Evolutionary conservation across 2,113 vertebrate genomes (phyloP).

Genomic region (Falco punctatus): DNA sequence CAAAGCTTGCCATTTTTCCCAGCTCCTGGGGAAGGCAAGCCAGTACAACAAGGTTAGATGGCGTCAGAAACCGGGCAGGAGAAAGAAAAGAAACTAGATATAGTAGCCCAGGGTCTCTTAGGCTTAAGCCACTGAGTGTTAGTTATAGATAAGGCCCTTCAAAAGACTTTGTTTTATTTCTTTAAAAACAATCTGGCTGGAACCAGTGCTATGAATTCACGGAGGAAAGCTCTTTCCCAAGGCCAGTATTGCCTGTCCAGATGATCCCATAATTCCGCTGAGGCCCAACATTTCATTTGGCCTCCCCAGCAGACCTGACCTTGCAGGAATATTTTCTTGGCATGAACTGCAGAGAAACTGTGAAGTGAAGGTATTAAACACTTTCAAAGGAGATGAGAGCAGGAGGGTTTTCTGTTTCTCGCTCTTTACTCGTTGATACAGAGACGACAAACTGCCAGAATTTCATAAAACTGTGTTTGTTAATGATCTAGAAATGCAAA

Average conservation of each 20-base stretch:
- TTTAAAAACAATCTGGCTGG: not conserved
- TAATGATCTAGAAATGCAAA: constrained; percentile 41
- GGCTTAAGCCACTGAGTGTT: not conserved
- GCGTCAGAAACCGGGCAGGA: not conserved
- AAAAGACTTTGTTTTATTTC: constrained; percentile 48
- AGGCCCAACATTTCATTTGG: constrained; percentile 44
- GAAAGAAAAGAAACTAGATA: not conserved
- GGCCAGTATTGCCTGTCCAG: constrained; percentile 21
- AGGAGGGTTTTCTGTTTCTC: not conserved
- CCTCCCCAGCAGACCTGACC: constrained; percentile 18
- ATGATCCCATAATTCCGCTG: constrained; percentile 29
- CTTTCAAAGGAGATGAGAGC: constrained; percentile 7
- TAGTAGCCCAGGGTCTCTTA: not conserved
- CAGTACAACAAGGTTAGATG: not conserved
- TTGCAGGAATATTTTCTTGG: constrained; percentile 48
- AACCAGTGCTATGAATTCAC: not conserved
- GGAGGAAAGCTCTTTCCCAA: constrained; percentile 7
- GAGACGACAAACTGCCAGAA: not conserved
- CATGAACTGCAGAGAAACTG: not conserved
- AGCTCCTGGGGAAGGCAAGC: not conserved
- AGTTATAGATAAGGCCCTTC: constrained; percentile 46
- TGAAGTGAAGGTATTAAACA: not conserved
- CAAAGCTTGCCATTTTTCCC: not conserved
- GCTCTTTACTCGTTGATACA: not conserved
- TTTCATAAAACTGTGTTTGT: not conserved